Percentiles rank a stretch among this genome's conserved stretches.
These are phyloP conservation scores for Polydesmus complanatus DNA, from an alignment of 2,888 invertebrate species.

Conservation along the genomic window DNA sequence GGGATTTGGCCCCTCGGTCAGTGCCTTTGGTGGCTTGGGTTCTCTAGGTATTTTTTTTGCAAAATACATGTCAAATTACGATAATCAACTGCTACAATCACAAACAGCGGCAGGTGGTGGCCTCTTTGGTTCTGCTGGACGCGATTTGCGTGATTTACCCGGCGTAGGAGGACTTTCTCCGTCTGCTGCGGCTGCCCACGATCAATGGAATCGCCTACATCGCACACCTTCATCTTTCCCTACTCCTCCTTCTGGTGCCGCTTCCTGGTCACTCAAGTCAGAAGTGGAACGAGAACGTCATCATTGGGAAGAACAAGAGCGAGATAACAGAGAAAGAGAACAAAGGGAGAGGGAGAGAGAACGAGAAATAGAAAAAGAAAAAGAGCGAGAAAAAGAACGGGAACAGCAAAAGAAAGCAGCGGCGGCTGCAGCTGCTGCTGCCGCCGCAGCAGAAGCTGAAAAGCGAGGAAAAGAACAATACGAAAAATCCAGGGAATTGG, in stretches of 20 bases:
- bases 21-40: conserved; percentile 21
- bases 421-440: conserved; percentile 3
- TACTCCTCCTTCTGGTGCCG: conserved; percentile 35
- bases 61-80: too few relatives aligned
- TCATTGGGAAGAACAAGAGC: conserved; percentile 16
- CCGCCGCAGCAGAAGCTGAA: conserved; percentile 11
- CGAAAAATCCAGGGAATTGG: conserved; percentile 1
- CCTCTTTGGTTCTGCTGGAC: conserved; percentile 15
- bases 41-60: conserved; percentile 19
- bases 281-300: conserved; percentile 16
- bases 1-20: conserved; percentile 19
- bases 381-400: conserved; percentile 17
- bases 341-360: conserved; percentile 22
- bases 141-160: conserved; percentile 8
- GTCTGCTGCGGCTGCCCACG: conserved; percentile 17
- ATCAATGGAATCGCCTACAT: conserved; percentile 35
- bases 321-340: conserved; percentile 27
- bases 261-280: conserved; percentile 37
- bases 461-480: conserved; percentile 9
- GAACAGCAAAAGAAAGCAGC: conserved; percentile 16
- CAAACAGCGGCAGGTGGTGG: conserved; percentile 13
- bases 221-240: conserved; percentile 46
- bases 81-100: too few relatives aligned
- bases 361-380: conserved; percentile 13
- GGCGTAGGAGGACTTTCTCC: conserved; percentile 5